phyloP scores from a whole-genome alignment of 2,797 vertebrate species.

The Chrysocyon brachyurus region DNA sequence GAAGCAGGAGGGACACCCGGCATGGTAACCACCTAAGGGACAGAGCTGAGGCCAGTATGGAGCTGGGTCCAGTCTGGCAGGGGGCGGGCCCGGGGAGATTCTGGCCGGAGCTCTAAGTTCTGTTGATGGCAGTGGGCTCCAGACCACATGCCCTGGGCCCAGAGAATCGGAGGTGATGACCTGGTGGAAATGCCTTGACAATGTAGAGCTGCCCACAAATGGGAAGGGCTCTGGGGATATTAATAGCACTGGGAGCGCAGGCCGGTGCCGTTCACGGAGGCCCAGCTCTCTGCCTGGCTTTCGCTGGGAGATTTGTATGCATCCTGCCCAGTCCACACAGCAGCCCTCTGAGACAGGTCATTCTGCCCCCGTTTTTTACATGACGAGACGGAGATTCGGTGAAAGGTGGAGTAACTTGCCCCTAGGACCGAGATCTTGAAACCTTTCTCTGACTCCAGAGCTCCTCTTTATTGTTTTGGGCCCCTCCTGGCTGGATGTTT shows the following conservation, averaged over 20 bases:
- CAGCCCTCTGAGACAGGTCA: rapidly evolving
- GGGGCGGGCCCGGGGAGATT: background rate
- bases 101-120: background rate
- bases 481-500: background rate
- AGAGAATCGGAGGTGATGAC: background rate
- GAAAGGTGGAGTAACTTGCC: background rate
- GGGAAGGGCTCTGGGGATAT: background rate
- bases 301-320: background rate
- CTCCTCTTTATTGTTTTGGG: background rate
- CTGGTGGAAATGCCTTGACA: background rate
- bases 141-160: background rate
- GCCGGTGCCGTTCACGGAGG: rapidly evolving
- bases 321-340: background rate
- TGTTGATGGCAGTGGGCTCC: background rate
- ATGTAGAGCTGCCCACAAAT: background rate
- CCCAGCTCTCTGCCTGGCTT: background rate
- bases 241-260: background rate
- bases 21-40: background rate
- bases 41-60: background rate
- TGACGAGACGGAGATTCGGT: background rate
- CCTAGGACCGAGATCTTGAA: background rate
- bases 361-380: background rate
- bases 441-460: background rate
- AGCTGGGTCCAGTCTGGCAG: background rate
- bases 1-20: background rate